phyloP scores from a whole-genome alignment of 2,797 vertebrate species.

The Pseudomugil gertrudae region DNA sequence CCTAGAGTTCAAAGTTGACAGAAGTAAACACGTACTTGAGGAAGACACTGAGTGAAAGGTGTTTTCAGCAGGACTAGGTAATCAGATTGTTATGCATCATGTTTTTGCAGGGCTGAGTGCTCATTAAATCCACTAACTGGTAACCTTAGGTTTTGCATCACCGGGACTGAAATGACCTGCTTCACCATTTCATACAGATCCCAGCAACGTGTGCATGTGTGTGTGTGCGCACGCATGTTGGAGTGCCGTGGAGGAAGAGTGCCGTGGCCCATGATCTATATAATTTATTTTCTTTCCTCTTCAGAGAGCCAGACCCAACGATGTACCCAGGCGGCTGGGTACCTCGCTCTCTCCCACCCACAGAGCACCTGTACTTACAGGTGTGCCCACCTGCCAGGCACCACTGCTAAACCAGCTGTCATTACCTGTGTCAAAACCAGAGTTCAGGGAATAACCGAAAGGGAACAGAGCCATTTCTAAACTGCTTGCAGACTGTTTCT shows the following conservation, averaged over 20 bases:
- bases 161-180: slow-evolving; percentile 54
- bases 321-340: slow-evolving; percentile 63
- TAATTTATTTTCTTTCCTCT: slow-evolving; percentile 2
- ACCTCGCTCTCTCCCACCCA: slow-evolving; percentile 62
- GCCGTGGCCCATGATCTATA: slow-evolving; percentile 44
- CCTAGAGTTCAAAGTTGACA: slow-evolving; percentile 29
- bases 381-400: slow-evolving; percentile 80
- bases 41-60: slow-evolving; percentile 32
- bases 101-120: slow-evolving; percentile 50
- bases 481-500: slow-evolving; percentile 89
- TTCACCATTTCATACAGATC: slow-evolving; percentile 49
- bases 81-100: slow-evolving; percentile 52
- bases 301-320: slow-evolving; percentile 64
- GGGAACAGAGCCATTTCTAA: slow-evolving; percentile 90
- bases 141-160: slow-evolving; percentile 49
- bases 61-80: slow-evolving; percentile 38
- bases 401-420: slow-evolving; percentile 85
- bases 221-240: slow-evolving; percentile 47
- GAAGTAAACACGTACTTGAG: slow-evolving; percentile 44
- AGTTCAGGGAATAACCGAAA: slow-evolving; percentile 89
- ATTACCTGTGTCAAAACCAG: slow-evolving; percentile 86
- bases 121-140: slow-evolving; percentile 46
- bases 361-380: slow-evolving; percentile 78
- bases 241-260: slow-evolving; percentile 64
- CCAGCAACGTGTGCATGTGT: slow-evolving; percentile 54